phyloP scores from a whole-genome alignment of 1,140 invertebrate genomes.

The Papilio dardanus region DNA sequence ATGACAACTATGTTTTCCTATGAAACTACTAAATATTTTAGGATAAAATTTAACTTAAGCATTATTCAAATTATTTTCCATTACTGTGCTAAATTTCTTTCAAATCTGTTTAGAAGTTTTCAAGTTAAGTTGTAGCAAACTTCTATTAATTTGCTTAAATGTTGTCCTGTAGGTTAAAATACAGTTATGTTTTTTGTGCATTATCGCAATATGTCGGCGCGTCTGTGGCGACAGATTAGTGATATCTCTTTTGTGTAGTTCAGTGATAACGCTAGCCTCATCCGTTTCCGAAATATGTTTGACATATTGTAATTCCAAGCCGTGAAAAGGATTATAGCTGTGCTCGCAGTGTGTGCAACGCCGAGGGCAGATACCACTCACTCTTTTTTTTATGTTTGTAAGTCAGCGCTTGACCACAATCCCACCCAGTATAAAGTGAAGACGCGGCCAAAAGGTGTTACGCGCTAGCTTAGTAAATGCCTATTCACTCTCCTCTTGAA shows the following conservation, averaged over 20 bases:
- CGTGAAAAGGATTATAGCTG: neutral
- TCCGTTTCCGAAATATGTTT: slow-evolving; percentile 8
- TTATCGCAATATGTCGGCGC: neutral
- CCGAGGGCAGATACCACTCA: no score
- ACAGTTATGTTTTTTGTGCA: neutral
- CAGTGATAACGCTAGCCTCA: neutral
- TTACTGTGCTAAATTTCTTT: no score
- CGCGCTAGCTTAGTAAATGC: no score
- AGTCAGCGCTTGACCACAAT: no score
- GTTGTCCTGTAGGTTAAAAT: neutral
- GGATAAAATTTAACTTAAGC: no score
- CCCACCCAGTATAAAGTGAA: no score
- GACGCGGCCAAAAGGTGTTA: no score
- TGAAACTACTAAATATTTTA: no score
- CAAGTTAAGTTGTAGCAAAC: neutral
- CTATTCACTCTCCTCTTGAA: no score
- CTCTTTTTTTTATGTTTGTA: no score
- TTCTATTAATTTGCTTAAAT: neutral
- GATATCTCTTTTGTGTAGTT: neutral
- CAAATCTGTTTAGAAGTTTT: neutral
- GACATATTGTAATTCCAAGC: neutral
- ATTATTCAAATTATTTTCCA: no score
- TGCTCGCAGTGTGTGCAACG: neutral
- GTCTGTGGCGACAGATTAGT: neutral
- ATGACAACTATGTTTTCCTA: no score